A percentile compares a stretch with the other conserved stretches of the same genome.
These are phyloP conservation scores for Drosophila pegasa DNA, from an alignment of 2,888 invertebrate genomes.

Conservation along the genomic window DNA sequence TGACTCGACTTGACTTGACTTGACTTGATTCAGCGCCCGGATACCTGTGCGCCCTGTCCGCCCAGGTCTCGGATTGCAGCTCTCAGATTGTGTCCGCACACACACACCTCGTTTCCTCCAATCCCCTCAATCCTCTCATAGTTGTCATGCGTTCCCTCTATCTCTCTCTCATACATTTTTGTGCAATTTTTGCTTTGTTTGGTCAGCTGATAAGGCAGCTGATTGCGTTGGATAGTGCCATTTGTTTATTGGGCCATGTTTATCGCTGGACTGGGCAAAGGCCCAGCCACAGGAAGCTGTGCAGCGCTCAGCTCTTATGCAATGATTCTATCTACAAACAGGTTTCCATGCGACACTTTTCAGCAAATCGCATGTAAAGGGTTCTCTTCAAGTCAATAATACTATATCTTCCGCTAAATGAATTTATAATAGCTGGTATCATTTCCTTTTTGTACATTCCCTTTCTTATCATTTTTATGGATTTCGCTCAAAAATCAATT, in stretches of 20 bases:
- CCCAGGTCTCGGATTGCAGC: slow-evolving; percentile 50
- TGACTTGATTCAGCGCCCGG: slow-evolving; percentile 23
- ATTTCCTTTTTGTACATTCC: too few species aligned
- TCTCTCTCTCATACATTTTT: slow-evolving; percentile 10
- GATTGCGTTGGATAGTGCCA: slow-evolving; percentile 51
- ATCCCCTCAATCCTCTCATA: neutral
- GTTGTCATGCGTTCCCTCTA: neutral
- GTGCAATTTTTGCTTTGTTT: slow-evolving; percentile 52
- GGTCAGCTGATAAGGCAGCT: slow-evolving; percentile 54
- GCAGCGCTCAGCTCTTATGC: slow-evolving; percentile 17
- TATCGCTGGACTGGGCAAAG: slow-evolving; percentile 30
- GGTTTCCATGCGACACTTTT: slow-evolving; percentile 14
- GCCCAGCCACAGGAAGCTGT: slow-evolving; percentile 29
- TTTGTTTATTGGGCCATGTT: slow-evolving; percentile 51
- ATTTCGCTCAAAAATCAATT: too few species aligned
- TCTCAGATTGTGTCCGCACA: slow-evolving; percentile 1
- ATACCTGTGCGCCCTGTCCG: slow-evolving; percentile 26
- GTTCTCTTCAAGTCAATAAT: too few species aligned
- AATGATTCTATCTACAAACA: slow-evolving; percentile 29
- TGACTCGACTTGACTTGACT: slow-evolving; percentile 20
- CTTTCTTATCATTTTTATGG: too few species aligned
- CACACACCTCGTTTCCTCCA: neutral
- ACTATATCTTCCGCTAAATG: too few species aligned
- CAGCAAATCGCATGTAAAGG: neutral
- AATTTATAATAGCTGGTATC: too few species aligned